Percentiles rank a stretch among this genome's conserved stretches.
Conservation (phyloP, 2,888 invertebrate species). For the Leptura quadrifasciata region DNA sequence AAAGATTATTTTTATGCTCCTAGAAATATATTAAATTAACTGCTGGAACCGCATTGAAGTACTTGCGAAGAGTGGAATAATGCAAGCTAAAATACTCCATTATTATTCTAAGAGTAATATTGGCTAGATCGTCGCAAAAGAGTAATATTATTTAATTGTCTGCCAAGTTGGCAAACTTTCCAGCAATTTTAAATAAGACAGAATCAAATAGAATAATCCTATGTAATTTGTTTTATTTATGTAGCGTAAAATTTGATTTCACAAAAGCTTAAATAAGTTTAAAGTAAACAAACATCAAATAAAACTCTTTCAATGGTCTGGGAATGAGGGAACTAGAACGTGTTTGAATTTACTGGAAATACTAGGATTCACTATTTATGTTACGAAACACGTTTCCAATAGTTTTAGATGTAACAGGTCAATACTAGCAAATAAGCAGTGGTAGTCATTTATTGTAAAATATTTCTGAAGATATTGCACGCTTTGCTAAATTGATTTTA, state of each 20-base stretch:
- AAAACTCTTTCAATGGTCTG: conserved; percentile 4
- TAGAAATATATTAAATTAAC: neutral
- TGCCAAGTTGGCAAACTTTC: conserved; percentile 16
- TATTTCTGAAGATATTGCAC: neutral
- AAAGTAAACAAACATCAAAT: conserved; percentile 10
- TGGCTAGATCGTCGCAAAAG: conserved; percentile 4
- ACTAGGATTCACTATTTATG: neutral
- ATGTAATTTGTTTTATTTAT: conserved; percentile 17
- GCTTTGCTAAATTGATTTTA: neutral
- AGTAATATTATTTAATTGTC: conserved; percentile 19
- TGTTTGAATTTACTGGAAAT: neutral
- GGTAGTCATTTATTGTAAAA: neutral
- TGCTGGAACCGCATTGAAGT: conserved; percentile 7
- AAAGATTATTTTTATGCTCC: neutral
- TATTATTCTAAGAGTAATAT: conserved; percentile 13
- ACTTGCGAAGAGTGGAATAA: conserved; percentile 15
- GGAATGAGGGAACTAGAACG: conserved; percentile 6
- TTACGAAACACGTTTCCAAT: neutral
- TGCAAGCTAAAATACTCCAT: conserved; percentile 17
- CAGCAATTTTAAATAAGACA: conserved; percentile 7
- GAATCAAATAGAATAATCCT: neutral
- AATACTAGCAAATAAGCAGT: neutral
- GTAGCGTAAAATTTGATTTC: conserved; percentile 21
- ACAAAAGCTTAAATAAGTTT: conserved; percentile 3
- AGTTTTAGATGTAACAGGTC: neutral